A percentile compares a stretch with the other conserved stretches of the same genome.
Evolutionary conservation across 2,888 invertebrate genomes (phyloP).

Genomic region (Chymomyza caudatula): DNA sequence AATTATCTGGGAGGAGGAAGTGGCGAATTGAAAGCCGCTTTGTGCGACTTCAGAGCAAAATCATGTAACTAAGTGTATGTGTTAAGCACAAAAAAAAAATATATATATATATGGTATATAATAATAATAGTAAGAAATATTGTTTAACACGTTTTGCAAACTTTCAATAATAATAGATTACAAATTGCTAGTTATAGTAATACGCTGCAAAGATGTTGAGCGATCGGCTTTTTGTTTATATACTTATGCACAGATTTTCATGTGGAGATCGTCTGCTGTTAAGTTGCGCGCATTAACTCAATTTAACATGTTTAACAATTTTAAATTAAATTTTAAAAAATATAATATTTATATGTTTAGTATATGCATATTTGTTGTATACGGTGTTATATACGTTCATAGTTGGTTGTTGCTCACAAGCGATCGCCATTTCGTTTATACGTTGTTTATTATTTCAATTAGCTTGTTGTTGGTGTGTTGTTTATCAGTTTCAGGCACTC

Average conservation of each 20-base stretch:
- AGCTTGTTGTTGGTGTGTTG: slow-evolving; percentile 15
- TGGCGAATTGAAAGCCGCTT: not conserved
- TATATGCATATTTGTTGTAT: slow-evolving; percentile 5
- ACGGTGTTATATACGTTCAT: slow-evolving; percentile 13
- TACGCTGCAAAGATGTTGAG: too few species aligned
- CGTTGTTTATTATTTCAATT: not conserved
- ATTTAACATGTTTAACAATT: slow-evolving; percentile 63
- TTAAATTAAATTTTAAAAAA: slow-evolving; percentile 60
- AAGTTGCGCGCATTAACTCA: slow-evolving; percentile 58
- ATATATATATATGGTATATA: too few species aligned
- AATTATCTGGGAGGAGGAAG: not conserved
- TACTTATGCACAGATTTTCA: not conserved
- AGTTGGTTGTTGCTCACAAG: slow-evolving; percentile 15
- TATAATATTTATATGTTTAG: slow-evolving; percentile 24
- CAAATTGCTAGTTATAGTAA: not conserved
- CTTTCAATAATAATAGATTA: not conserved
- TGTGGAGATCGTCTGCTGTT: slow-evolving; percentile 6
- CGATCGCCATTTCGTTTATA: not conserved
- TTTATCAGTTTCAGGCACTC: slow-evolving; percentile 34
- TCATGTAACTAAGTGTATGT: not conserved
- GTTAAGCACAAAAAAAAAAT: not conserved
- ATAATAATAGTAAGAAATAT: not conserved
- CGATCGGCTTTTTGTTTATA: not conserved
- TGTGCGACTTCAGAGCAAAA: too few species aligned
- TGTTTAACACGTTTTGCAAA: too few species aligned